Conservation (phyloP, 2,888 invertebrate genomes). For the Diadegma fenestrale region DNA sequence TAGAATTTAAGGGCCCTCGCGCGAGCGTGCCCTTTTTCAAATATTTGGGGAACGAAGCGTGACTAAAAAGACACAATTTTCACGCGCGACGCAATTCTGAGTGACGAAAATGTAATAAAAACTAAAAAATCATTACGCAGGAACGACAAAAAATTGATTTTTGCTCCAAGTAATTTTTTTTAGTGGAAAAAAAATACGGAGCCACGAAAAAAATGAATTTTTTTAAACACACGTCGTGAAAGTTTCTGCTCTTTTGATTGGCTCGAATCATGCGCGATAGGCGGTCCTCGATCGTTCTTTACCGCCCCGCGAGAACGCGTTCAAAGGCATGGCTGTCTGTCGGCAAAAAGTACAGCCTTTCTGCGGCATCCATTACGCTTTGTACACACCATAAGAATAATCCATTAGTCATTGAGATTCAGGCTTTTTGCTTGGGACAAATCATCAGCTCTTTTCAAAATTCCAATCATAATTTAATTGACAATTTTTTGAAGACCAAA, state of each 20-base stretch:
- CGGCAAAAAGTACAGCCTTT: slow-evolving; percentile 65
- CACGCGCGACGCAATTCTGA: slow-evolving; percentile 36
- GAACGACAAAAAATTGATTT: no score
- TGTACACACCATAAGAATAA: slow-evolving; percentile 40
- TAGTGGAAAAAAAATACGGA: not conserved
- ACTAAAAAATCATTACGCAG: no score
- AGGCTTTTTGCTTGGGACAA: no score
- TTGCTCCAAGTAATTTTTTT: no score
- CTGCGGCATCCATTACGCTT: slow-evolving; percentile 38
- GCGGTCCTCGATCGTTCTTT: slow-evolving; percentile 78
- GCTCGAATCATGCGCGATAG: slow-evolving; percentile 75
- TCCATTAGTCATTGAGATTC: slow-evolving; percentile 48
- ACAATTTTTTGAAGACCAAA: no score
- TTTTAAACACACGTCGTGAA: slow-evolving; percentile 55
- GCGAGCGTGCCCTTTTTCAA: slow-evolving; percentile 54
- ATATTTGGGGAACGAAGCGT: slow-evolving; percentile 29
- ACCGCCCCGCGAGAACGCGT: slow-evolving; percentile 79
- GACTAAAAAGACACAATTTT: slow-evolving; percentile 55
- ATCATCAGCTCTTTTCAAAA: no score
- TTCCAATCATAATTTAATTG: no score
- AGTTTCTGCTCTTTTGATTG: slow-evolving; percentile 73
- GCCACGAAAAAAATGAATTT: slow-evolving; percentile 57
- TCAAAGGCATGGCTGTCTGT: slow-evolving; percentile 79
- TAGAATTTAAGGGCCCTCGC: slow-evolving; percentile 50
- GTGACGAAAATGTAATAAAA: not conserved